phyloP scores from a whole-genome alignment of 2,797 vertebrate species.

The Clarias platycephalus region DNA sequence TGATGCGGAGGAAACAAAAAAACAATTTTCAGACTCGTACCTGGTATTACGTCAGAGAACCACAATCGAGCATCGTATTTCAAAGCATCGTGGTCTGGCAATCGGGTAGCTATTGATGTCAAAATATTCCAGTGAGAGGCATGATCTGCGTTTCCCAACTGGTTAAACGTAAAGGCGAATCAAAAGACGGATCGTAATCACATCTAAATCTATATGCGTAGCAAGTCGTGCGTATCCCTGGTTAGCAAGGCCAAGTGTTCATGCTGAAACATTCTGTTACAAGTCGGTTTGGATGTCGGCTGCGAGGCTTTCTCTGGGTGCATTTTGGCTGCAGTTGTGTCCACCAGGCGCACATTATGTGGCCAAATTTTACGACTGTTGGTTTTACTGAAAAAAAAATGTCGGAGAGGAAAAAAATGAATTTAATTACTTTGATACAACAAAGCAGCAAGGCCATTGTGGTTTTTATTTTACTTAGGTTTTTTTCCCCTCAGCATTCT shows the following conservation, averaged over 20 bases:
- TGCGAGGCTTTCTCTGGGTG: constrained; percentile 55
- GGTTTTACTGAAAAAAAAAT: constrained; percentile 58
- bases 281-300: constrained; percentile 64
- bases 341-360: constrained; percentile 59
- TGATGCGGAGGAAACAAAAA: not conserved
- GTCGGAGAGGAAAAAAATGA: constrained; percentile 62
- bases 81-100: not conserved
- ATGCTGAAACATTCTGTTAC: constrained; percentile 56
- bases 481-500: constrained; percentile 26
- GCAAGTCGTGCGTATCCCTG: constrained; percentile 27
- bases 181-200: not conserved
- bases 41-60: not conserved
- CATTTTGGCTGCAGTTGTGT: constrained; percentile 64
- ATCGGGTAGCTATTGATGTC: constrained; percentile 26
- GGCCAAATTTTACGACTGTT: constrained; percentile 67
- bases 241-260: constrained; percentile 41
- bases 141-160: constrained; percentile 6
- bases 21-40: not conserved
- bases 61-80: not conserved
- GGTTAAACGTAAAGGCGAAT: constrained; percentile 27
- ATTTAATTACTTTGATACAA: constrained; percentile 74
- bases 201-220: constrained; percentile 44
- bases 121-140: constrained; percentile 7
- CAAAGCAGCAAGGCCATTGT: constrained; percentile 62
- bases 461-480: constrained; percentile 57